Base-by-base conservation (phyloP, 1,140 invertebrate genomes). In the Rhyacophila brunnea region DNA sequence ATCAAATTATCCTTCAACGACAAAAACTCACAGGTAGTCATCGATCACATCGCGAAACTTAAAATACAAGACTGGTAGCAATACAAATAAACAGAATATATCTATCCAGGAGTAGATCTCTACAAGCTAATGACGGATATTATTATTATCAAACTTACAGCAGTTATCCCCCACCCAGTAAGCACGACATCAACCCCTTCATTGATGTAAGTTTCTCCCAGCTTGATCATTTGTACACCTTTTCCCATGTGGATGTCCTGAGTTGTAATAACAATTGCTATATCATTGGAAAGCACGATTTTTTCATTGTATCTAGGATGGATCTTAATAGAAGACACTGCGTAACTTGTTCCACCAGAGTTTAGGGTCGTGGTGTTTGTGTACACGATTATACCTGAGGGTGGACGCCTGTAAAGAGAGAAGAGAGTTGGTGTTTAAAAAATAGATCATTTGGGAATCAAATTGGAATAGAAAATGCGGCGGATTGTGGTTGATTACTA, bases 101-200 rank as follows among this genome's bases (percentile, higher is more conserved):
- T n/a, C n/a, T n/a, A n/a, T n/a, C n/a, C n/a, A n/a, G n/a, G n/a
- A n/a, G n/a, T n/a, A n/a, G n/a, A n/a, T n/a, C n/a, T n/a, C n/a
- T n/a, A n/a, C n/a, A n/a, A n/a, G n/a, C n/a, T n/a, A n/a, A n/a
- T n/a, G n/a, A n/a, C n/a, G n/a, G n/a, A n/a, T n/a, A n/a, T n/a
- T n/a, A n/a, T n/a, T n/a, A n/a, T n/a, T n/a, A n/a, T 6, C 13
- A 34, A 7, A 61, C 63, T 65, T 69, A 70, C 66, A 72, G 38
- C 65, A 4, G 73, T 76, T 0, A 73, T 78, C 19, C 82, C 83
- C 82, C 82, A 84, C 14, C 82, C 82, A 0, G 81, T 82, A 0
- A 84, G 68, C 7, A 72, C 62, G 2, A 81, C 71, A 2, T 70
- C 67, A n/a, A 66, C 67, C 4, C 55, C 68, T 6, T 43, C 48